Evolutionary conservation across 2,113 vertebrate species (phyloP).

Genomic region (Galbula dea): DNA sequence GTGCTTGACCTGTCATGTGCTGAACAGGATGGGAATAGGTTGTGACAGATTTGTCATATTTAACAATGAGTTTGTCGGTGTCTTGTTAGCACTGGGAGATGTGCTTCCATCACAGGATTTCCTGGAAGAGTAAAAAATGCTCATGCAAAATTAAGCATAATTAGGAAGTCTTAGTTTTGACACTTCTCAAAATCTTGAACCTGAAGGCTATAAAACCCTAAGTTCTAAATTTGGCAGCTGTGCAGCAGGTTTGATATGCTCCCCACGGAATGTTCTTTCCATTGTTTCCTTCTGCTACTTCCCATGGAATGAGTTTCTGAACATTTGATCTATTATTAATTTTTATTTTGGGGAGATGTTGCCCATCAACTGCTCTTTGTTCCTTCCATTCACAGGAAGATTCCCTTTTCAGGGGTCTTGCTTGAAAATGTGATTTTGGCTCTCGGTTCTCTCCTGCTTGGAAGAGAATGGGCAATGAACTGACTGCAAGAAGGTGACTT

Average conservation of each 20-base stretch:
- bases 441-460: not conserved
- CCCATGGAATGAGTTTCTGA: not conserved
- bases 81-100: not conserved
- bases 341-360: not conserved
- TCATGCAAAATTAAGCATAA: not conserved
- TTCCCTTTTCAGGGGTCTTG: not conserved
- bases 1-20: not conserved
- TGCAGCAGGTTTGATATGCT: not conserved
- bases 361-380: not conserved
- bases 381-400: not conserved
- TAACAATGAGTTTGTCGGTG: not conserved
- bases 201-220: not conserved
- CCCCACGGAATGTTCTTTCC: not conserved
- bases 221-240: not conserved
- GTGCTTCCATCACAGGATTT: not conserved
- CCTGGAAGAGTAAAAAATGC: not conserved
- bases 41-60: not conserved
- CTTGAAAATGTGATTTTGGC: not conserved
- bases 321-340: not conserved
- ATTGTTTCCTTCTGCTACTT: not conserved
- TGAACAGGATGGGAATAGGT: not conserved
- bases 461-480: not conserved
- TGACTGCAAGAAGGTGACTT: not conserved
- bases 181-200: not conserved
- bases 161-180: not conserved